Conservation (phyloP, 2,797 vertebrate species). For the Gambusia yucatana region DNA sequence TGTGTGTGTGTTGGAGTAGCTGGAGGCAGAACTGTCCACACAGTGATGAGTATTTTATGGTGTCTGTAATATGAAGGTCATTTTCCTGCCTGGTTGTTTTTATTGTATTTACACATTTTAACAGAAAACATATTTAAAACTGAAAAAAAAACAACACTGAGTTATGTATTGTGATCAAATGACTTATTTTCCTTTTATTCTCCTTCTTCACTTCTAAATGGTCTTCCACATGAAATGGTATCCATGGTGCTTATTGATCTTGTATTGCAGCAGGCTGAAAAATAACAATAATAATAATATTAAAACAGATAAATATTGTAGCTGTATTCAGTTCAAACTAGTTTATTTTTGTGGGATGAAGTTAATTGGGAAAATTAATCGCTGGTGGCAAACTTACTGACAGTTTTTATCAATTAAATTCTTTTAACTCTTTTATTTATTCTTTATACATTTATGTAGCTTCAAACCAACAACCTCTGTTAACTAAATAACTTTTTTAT, state of each 20-base stretch:
- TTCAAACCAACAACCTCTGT: neutral
- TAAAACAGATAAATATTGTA: neutral
- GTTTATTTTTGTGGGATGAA: neutral
- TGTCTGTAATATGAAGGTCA: neutral
- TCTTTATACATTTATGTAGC: neutral
- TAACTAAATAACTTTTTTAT: neutral
- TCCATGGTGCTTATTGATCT: neutral
- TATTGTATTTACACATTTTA: neutral
- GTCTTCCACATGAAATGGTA: neutral
- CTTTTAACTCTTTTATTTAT: neutral
- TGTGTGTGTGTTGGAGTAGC: conserved; percentile 19
- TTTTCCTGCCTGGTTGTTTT: neutral
- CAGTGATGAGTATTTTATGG: conserved; percentile 10
- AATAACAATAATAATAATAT: neutral
- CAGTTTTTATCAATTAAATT: neutral
- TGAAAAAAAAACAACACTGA: neutral
- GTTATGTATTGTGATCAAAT: neutral
- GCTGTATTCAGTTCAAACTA: neutral
- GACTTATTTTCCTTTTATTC: neutral
- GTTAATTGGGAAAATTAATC: neutral
- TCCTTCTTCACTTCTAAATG: neutral
- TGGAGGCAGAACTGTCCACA: conserved; percentile 8
- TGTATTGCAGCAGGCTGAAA: neutral
- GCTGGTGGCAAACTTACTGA: too few species aligned
- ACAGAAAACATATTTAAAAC: neutral